Evolutionary conservation across 2,888 invertebrate genomes (phyloP), one percentile per base, ranked within the genome.

Genomic region (Silvanus unidentatus): DNA sequence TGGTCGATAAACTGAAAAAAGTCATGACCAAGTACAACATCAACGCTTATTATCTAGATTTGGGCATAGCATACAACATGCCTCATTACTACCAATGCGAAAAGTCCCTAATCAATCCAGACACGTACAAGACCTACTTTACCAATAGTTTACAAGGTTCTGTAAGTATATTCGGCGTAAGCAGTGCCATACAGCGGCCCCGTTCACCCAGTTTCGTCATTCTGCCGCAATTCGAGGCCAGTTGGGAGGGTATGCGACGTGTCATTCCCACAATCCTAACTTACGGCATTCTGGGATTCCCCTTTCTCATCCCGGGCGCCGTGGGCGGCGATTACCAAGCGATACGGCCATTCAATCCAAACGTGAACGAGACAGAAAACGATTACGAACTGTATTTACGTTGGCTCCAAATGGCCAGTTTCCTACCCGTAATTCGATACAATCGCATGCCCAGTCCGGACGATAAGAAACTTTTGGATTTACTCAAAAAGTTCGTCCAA

Each of bases 281-380:
- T 0, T 87, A 95, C 55, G 94, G 95, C 0, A 80, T 95, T 14
- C 82, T 91, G 40, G 97, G 97, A 0, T 96, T 88, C 70, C 94
- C 94, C 0, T 95, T 95, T 60, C 79, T 95, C 35, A 83, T 96
- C 75, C 92, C 95, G 0, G 95, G 96, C 0, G 88, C 94, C 2
- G 90, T 97, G 0, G 97, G 97, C 0, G 97, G 94, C 0, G 92
- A 93, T 59, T 86, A 85, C 34, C 78, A 82, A 39, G 75, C 83
- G 50, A 79, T 82, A 2, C 52, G 57, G 10, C 77, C 72, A 61
- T 9, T 51, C 63, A 39, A 73, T 71, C 29, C 59, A 22, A 67
- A 51, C 74, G 61, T 67, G 74, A 50, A 74, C 75, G 39, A 76
- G 68, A 43, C 72, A 11, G 65, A 88, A 30, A 88, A 88, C 0